Conservation (phyloP, 2,888 invertebrate genomes). For the Drosophila melanosoma region DNA sequence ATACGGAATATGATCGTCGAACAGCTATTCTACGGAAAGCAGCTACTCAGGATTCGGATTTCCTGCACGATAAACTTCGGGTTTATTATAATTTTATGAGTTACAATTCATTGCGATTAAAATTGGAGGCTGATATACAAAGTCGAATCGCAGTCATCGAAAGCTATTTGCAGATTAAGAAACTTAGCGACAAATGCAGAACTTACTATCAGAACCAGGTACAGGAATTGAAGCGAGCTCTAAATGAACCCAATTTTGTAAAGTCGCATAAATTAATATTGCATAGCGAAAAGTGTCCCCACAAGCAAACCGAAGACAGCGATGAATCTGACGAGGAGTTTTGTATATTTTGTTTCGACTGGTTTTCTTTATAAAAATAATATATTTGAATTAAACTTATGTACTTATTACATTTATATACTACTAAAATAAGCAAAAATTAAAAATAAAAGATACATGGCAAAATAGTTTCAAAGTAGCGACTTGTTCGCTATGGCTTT, state of each 20-base stretch:
- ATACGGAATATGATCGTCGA: constrained; percentile 26
- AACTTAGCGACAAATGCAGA: constrained; percentile 7
- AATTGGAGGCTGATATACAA: constrained; percentile 28
- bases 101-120: constrained; percentile 28
- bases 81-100: constrained; percentile 19
- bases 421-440: no score
- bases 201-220: constrained; percentile 17
- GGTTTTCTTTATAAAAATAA: background rate
- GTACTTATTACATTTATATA: no score
- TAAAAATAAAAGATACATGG: no score
- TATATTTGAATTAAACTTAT: no score
- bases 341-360: constrained; percentile 5
- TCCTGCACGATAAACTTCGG: background rate
- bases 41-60: background rate
- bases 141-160: constrained; percentile 27
- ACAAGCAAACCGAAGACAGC: background rate
- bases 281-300: constrained; percentile 2
- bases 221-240: background rate
- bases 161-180: constrained; percentile 1
- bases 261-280: constrained; percentile 15
- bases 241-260: constrained; percentile 1
- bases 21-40: constrained; percentile 1
- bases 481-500: background rate
- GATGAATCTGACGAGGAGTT: constrained; percentile 6
- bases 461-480: background rate